Conservation (phyloP, 2,888 invertebrate genomes). For the Lomographa bimaculata region DNA sequence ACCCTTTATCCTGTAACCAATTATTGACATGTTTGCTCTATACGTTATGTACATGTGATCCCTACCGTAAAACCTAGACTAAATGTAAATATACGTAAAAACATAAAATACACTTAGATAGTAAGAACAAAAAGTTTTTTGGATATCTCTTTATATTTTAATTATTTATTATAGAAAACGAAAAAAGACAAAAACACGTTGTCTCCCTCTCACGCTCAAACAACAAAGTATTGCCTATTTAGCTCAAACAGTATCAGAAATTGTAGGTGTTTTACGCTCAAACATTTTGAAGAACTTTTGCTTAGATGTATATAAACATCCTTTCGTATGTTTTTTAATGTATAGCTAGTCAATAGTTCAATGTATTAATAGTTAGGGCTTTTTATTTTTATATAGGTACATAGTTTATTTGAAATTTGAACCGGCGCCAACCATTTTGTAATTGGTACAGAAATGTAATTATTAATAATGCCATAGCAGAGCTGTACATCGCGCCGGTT, state of each 20-base stretch:
- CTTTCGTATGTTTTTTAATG: slow-evolving; percentile 23
- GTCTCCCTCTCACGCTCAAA: slow-evolving; percentile 18
- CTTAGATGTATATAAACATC: slow-evolving; percentile 23
- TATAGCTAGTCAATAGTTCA: slow-evolving; percentile 25
- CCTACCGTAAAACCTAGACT: slow-evolving; percentile 12
- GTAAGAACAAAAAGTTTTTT: slow-evolving; percentile 20
- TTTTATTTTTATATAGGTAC: slow-evolving; percentile 2
- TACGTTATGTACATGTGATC: slow-evolving; percentile 25
- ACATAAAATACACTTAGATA: slow-evolving; percentile 12
- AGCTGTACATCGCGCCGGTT: neutral
- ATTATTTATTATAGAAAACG: slow-evolving; percentile 18
- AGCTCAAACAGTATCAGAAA: slow-evolving; percentile 31
- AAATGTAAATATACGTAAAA: slow-evolving; percentile 20
- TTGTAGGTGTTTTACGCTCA: slow-evolving; percentile 24
- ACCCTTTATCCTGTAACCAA: slow-evolving; percentile 6
- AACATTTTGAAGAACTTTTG: slow-evolving; percentile 17
- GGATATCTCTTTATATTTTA: slow-evolving; percentile 24
- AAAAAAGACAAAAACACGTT: slow-evolving; percentile 18
- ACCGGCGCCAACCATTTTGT: neutral
- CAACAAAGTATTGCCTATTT: slow-evolving; percentile 26
- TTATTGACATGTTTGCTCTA: neutral
- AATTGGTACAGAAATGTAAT: no score
- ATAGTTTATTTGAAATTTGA: slow-evolving; percentile 1
- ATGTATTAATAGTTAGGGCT: slow-evolving; percentile 9
- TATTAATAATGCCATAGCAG: no score